These are phyloP conservation scores for Halichoerus grypus DNA, from an alignment of 2,113 vertebrate species.

Conservation along the genomic window DNA sequence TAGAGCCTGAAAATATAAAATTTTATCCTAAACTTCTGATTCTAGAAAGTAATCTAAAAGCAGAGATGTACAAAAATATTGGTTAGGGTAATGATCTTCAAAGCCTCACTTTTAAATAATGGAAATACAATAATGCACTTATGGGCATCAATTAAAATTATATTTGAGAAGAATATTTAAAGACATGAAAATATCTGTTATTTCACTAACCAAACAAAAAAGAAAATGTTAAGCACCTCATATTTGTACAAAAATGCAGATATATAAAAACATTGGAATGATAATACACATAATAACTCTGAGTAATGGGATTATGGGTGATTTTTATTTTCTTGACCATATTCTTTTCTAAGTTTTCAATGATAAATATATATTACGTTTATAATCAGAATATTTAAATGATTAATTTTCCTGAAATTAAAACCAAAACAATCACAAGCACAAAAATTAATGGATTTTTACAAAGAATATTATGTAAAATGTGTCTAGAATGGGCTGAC, in stretches of 20 bases:
- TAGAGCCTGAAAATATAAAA: neutral
- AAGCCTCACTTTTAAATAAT: neutral
- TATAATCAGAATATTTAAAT: neutral
- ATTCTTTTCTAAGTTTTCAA: neutral
- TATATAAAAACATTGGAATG: neutral
- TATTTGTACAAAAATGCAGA: neutral
- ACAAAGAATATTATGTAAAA: neutral
- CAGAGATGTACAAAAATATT: neutral
- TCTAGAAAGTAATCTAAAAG: neutral
- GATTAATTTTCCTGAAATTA: neutral
- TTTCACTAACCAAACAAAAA: neutral
- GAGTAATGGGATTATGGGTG: neutral
- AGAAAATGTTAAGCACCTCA: neutral
- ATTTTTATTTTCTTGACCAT: slow-evolving; percentile 13
- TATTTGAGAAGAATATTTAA: neutral
- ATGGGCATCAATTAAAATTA: neutral
- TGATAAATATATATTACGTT: neutral
- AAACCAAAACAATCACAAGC: neutral
- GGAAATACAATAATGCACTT: neutral
- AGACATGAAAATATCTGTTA: neutral
- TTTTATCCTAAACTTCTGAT: neutral
- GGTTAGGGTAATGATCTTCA: neutral
- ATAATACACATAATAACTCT: neutral
- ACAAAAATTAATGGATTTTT: neutral
- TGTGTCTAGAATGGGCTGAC: neutral